These are phyloP conservation scores for Cyprinodon brontotheroides DNA, from an alignment of 2,113 vertebrate species.

Conservation along the genomic window DNA sequence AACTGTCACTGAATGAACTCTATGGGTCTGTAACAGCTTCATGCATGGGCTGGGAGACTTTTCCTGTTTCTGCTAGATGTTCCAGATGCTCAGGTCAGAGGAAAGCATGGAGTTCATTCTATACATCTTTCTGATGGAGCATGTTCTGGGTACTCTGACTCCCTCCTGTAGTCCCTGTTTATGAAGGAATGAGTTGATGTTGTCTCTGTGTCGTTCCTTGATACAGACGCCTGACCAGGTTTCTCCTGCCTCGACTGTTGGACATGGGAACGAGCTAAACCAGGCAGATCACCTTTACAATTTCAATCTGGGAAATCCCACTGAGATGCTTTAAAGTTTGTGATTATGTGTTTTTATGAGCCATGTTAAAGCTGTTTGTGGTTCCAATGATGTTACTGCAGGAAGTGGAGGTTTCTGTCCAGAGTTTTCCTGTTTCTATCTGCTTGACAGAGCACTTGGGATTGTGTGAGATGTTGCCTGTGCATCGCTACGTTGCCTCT, in stretches of 20 bases:
- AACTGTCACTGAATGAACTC: no score
- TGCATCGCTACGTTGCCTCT: slow-evolving; percentile 47
- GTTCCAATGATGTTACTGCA: slow-evolving; percentile 26
- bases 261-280: no score
- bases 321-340: not conserved
- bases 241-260: not conserved
- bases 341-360: not conserved
- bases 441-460: slow-evolving; percentile 24
- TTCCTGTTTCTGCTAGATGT: no score
- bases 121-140: not conserved
- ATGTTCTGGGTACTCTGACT: not conserved
- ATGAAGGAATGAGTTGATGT: not conserved
- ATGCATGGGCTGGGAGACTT: no score
- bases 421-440: slow-evolving; percentile 17
- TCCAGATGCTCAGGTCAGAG: no score
- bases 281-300: not conserved
- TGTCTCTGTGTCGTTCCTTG: not conserved
- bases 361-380: slow-evolving; percentile 15
- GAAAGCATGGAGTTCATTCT: no score
- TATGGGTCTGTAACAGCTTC: no score
- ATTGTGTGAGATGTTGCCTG: slow-evolving; percentile 35
- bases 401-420: slow-evolving; percentile 3
- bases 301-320: not conserved
- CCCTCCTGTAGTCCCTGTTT: no score
- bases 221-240: not conserved